Base-by-base conservation (phyloP, 2,113 vertebrate genomes). In the Otus sunia region DNA sequence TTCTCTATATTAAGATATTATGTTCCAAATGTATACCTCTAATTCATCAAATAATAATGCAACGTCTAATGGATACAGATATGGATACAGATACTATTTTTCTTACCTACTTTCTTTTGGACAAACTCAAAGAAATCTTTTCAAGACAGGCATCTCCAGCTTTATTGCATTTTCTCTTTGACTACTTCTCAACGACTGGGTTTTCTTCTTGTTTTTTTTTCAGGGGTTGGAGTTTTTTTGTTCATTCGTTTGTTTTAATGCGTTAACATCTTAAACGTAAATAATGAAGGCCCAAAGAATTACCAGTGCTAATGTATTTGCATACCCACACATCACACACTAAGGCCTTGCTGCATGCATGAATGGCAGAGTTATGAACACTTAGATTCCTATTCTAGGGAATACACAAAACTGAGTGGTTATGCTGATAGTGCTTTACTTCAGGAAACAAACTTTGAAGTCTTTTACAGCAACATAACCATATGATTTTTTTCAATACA, bases 171-270 rank as follows among this genome's bases (percentile, higher is more conserved):
- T 85, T 94, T 79, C 36, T 43, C 41, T 91, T 34, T 55, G 8
- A 63, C 36, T 81, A 3, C 11, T 50, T 76, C 58, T 89, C 30
- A 72, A 72, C 68, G 9, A 78, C 15, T 21, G 8, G 9, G 8
- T 10, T 49, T 77, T 64, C 8, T 39, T 58, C 39, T 41, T 41
- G 39, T 32, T 34, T 29, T 15, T 5, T 1, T 30, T 20, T 18
- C 9, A 1, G 13, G 11, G 2, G 2, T 8, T 16, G 7, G 5
- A 13, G 3, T 15, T 10, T 27, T 10, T 63, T 39, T 6, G 39
- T 55, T 15, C 14, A 18, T 45, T 8, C 34, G 15, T 64, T 89
- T 50, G 15, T 72, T 56, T 55, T 74, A 89, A n/a, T 45, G 68
- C 8, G 2, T 71, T 59, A 73, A 25, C 13, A 64, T 43, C 32